Evolutionary conservation across 2,113 vertebrate genomes (phyloP), one percentile per base, ranked within the genome.

Genomic region (Pollachius pollachius): DNA sequence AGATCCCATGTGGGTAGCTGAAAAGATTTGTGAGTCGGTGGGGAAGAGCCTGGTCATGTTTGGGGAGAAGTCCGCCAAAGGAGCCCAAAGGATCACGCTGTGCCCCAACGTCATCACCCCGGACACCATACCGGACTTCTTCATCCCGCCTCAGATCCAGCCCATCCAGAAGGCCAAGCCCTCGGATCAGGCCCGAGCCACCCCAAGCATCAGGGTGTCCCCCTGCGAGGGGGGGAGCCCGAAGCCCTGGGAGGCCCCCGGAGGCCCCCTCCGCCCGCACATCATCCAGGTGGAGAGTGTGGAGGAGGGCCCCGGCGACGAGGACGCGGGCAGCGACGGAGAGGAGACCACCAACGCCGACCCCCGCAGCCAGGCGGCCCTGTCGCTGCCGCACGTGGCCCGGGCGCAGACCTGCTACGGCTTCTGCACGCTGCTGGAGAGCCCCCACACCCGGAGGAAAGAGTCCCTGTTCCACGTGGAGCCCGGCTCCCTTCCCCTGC

Each of bases 401-500:
- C 94, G 93, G 88, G 89, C 91, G 1, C 85, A 93, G 75, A 96
- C 94, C 59, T 94, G 93, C 73, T 94, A 95, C 0, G 95, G 95
- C 16, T 95, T 96, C 80, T 96, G 94, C 80, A 93, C 94, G 3
- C 84, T 97, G 74, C 84, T 95, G 67, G 95, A 96, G 85, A 96
- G 94, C 73, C 95, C 95, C 5, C 94, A 97, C 87, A 96, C 94
- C 27, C 89, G 94, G 34, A 90, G 94, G 25, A 97, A 97, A 72
- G 96, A 97, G 83, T 97, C 95, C 0, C 91, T 97, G 74, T 96
- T 97, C 89, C 95, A 96, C 2, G 83, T 86, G 0, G 91, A 94
- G 18, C 70, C 91, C 0, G 84, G 75, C 59, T 83, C 83, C 18
- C 65, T 88, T 61, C 88, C 81, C 6, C 61, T 90, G 73, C 67